Percentiles rank a stretch among this genome's conserved stretches.
Evolutionary conservation across 2,888 invertebrate species (phyloP).

Genomic region (Macaria liturata): DNA sequence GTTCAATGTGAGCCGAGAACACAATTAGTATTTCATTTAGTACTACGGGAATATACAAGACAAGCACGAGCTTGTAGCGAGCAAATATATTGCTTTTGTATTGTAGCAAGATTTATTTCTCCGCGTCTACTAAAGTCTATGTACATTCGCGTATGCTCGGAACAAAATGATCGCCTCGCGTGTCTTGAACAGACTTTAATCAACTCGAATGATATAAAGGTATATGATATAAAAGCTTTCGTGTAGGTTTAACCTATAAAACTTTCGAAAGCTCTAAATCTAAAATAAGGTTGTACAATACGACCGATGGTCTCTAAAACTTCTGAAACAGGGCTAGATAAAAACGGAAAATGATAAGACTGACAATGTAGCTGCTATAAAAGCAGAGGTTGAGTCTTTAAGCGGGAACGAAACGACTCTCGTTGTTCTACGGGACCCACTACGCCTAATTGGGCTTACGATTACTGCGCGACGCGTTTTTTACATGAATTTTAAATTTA

Average conservation of each 20-base stretch:
- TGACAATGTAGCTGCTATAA: slow-evolving; percentile 48
- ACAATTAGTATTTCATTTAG: slow-evolving; percentile 61
- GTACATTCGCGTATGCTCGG: slow-evolving; percentile 28
- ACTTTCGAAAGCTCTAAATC: neutral
- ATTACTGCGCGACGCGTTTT: slow-evolving; percentile 43
- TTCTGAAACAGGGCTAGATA: slow-evolving; percentile 27
- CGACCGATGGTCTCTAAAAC: slow-evolving; percentile 23
- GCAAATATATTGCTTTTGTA: slow-evolving; percentile 45
- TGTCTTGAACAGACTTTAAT: slow-evolving; percentile 28
- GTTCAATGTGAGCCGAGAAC: slow-evolving; percentile 46
- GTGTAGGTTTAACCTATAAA: too few species aligned
- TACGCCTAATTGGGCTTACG: slow-evolving; percentile 60
- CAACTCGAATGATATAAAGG: neutral
- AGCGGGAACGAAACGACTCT: slow-evolving; percentile 50
- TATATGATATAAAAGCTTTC: too few species aligned
- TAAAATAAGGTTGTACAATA: slow-evolving; percentile 20
- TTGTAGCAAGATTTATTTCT: slow-evolving; percentile 43
- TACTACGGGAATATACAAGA: slow-evolving; percentile 48
- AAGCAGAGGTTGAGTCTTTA: slow-evolving; percentile 53
- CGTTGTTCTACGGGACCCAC: slow-evolving; percentile 45
- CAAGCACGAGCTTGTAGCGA: slow-evolving; percentile 43
- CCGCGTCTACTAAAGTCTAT: slow-evolving; percentile 28
- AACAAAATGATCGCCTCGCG: slow-evolving; percentile 43
- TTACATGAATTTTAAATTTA: slow-evolving; percentile 45
- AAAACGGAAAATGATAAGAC: slow-evolving; percentile 39